Conservation (phyloP, 2,888 invertebrate species). For the Xestoiulus laeticollis region DNA sequence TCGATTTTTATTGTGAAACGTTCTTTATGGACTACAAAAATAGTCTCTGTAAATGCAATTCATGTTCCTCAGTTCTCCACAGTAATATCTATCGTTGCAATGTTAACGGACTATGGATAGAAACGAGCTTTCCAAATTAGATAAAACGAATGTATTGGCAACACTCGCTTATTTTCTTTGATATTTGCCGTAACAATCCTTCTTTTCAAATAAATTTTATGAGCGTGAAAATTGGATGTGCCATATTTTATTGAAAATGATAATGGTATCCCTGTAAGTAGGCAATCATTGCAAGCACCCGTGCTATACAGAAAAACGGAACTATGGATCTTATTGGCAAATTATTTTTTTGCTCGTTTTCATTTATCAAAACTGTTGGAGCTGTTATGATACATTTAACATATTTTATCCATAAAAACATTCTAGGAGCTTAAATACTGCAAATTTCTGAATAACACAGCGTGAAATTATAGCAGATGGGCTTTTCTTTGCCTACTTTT, state of each 20-base stretch:
- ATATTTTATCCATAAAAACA: not conserved
- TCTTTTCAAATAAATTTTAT: slow-evolving; percentile 39
- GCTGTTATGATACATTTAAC: not conserved
- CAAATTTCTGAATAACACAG: not conserved
- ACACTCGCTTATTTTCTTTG: slow-evolving; percentile 30
- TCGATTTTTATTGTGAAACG: not conserved
- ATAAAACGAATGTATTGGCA: slow-evolving; percentile 35
- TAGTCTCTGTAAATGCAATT: not conserved
- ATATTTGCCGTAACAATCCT: slow-evolving; percentile 38
- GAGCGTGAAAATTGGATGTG: slow-evolving; percentile 24
- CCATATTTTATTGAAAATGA: not conserved
- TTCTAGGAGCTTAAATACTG: too few relatives aligned
- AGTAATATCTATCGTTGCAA: not conserved
- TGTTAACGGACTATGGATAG: not conserved
- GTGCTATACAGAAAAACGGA: not conserved
- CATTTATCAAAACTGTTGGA: not conserved
- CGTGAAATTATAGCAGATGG: not conserved
- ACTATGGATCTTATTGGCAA: not conserved
- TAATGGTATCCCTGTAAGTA: not conserved
- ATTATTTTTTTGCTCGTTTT: not conserved
- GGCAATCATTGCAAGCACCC: not conserved
- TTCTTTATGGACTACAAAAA: not conserved
- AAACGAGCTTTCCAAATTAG: slow-evolving; percentile 28
- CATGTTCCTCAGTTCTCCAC: not conserved
- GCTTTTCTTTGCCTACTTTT: not conserved